A percentile compares a stretch with the other conserved stretches of the same genome.
These are phyloP conservation scores for Hypsibius dujardini DNA, from an alignment of 1,140 invertebrate genomes.

Conservation along the genomic window DNA sequence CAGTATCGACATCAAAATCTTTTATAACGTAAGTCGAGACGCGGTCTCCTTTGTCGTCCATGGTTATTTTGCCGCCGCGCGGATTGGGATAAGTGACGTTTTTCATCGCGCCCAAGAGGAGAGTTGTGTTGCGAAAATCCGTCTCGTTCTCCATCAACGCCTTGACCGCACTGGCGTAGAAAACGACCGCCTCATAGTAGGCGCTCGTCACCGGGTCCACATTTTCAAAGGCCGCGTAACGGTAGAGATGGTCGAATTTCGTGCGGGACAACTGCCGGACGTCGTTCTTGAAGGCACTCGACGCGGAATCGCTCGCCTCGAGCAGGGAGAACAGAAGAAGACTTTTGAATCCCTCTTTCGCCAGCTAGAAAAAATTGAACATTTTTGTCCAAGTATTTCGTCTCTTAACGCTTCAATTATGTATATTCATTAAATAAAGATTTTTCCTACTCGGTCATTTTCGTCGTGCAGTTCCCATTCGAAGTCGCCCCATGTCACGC, in stretches of 20 bases:
- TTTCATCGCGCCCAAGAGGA: not conserved
- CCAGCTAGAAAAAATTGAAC: too few relatives aligned
- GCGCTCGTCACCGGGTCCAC: not conserved
- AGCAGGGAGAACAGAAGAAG: too few relatives aligned
- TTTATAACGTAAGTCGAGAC: conserved; percentile 72
- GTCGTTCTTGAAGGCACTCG: too few relatives aligned
- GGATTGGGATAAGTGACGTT: not conserved
- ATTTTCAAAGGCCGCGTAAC: too few relatives aligned
- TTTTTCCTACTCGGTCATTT: not conserved
- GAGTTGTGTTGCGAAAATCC: not conserved
- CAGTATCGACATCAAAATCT: conserved; percentile 64
- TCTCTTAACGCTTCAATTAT: too few relatives aligned
- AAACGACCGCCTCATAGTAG: not conserved
- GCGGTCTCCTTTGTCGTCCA: conserved; percentile 71
- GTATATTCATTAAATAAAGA: too few relatives aligned
- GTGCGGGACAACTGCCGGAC: too few relatives aligned
- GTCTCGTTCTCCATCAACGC: not conserved
- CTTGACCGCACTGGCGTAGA: not conserved
- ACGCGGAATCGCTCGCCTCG: too few relatives aligned
- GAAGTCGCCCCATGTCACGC: not conserved
- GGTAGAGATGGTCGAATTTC: too few relatives aligned
- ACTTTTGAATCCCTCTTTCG: too few relatives aligned
- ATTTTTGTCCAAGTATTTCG: too few relatives aligned
- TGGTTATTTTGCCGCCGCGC: conserved; percentile 61
- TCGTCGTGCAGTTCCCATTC: not conserved